phyloP scores from a whole-genome alignment of 2,113 vertebrate species.

The Blennius ocellaris region DNA sequence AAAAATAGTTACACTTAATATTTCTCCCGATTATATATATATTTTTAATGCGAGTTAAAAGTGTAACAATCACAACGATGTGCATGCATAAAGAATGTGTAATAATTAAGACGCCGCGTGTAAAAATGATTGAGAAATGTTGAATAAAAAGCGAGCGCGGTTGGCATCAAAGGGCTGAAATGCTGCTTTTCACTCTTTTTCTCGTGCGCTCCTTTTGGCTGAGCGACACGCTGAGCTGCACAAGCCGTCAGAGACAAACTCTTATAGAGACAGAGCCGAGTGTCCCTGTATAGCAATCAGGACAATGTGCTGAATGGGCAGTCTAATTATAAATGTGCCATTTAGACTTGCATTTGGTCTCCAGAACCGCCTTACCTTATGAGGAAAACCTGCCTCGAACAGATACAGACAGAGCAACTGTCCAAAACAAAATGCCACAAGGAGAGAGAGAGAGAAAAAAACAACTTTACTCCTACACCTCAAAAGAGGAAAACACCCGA shows the following conservation, averaged over 20 bases:
- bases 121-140: slow-evolving; percentile 34
- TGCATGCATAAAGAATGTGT: slow-evolving; percentile 13
- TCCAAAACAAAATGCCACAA: slow-evolving; percentile 94
- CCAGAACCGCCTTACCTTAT: slow-evolving; percentile 99
- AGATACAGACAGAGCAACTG: slow-evolving; percentile 87
- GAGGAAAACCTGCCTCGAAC: slow-evolving; percentile 92
- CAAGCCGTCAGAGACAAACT: slow-evolving; percentile 73
- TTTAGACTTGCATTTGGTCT: slow-evolving; percentile 92
- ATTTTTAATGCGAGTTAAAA: neutral
- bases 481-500: slow-evolving; percentile 60
- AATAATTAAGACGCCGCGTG: slow-evolving; percentile 30
- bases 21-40: neutral
- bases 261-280: slow-evolving; percentile 87
- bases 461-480: slow-evolving; percentile 86
- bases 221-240: slow-evolving; percentile 77
- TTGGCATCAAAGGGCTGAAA: slow-evolving; percentile 50
- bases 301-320: slow-evolving; percentile 99
- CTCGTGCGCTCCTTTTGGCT: slow-evolving; percentile 38
- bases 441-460: slow-evolving; percentile 32
- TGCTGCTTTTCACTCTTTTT: slow-evolving; percentile 55
- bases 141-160: slow-evolving; percentile 43
- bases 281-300: slow-evolving; percentile 91
- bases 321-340: slow-evolving; percentile 99
- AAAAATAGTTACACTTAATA: slow-evolving; percentile 1
- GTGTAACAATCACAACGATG: slow-evolving; percentile 5